phyloP scores from a whole-genome alignment of 2,113 vertebrate species.

The Gymnorhina tibicen region DNA sequence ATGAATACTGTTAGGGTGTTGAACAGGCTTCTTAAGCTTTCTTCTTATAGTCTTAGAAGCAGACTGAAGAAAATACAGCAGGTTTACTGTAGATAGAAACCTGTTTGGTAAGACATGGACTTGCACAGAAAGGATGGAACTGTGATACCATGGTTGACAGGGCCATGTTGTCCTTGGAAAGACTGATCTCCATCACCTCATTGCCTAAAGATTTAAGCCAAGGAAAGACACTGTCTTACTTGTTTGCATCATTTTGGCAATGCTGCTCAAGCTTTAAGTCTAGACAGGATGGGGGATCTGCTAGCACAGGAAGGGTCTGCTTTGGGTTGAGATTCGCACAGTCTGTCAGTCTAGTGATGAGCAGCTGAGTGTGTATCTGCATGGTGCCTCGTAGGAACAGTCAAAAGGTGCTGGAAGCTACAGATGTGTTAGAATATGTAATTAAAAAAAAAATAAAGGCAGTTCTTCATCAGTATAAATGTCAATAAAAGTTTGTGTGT shows the following conservation, averaged over 20 bases:
- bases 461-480: neutral
- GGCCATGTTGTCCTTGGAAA: neutral
- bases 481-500: fast-evolving
- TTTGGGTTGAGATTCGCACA: neutral
- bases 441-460: neutral
- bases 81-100: neutral
- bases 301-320: neutral
- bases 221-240: neutral
- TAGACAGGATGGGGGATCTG: neutral
- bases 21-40: neutral
- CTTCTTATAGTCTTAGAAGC: neutral
- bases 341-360: neutral
- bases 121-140: neutral
- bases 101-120: neutral
- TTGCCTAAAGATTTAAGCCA: neutral
- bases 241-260: neutral
- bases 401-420: neutral
- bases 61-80: neutral
- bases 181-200: neutral
- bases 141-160: neutral
- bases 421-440: neutral
- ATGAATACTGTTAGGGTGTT: neutral
- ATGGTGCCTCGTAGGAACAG: neutral
- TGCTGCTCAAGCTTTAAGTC: neutral
- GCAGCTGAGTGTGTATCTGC: neutral